These are phyloP conservation scores for Chlorops oryzae DNA, from an alignment of 1,140 invertebrate species.

Conservation along the genomic window DNA sequence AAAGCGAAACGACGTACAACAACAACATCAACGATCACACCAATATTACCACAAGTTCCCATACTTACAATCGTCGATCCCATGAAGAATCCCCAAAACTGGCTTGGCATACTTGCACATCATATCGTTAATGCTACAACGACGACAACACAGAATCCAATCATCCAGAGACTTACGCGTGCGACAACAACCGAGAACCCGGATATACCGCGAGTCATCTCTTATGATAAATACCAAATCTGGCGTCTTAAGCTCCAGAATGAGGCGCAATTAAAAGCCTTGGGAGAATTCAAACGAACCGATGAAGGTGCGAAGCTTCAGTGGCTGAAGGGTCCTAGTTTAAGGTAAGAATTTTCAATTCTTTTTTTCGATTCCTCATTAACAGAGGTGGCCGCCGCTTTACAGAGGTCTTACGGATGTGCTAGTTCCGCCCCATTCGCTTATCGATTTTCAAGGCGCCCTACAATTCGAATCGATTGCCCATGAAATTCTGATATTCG, in stretches of 20 bases:
- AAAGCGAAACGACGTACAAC: slow-evolving; percentile 30
- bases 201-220: slow-evolving; percentile 21
- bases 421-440: slow-evolving; percentile 60
- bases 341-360: slow-evolving; percentile 23
- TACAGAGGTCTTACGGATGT: slow-evolving; percentile 62
- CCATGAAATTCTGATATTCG: slow-evolving; percentile 63
- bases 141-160: slow-evolving; percentile 25
- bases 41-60: slow-evolving; percentile 31
- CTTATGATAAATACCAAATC: slow-evolving; percentile 44
- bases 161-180: slow-evolving; percentile 24
- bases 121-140: slow-evolving; percentile 40
- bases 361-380: slow-evolving; percentile 6
- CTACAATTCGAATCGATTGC: slow-evolving; percentile 59
- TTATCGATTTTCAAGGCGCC: slow-evolving; percentile 58
- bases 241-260: slow-evolving; percentile 40
- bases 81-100: slow-evolving; percentile 41
- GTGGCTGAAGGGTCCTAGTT: slow-evolving; percentile 43
- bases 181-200: slow-evolving; percentile 20
- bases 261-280: slow-evolving; percentile 27
- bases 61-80: slow-evolving; percentile 43
- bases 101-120: slow-evolving; percentile 43
- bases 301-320: slow-evolving; percentile 41
- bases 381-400: no score
- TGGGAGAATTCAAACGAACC: slow-evolving; percentile 37
- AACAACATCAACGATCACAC: slow-evolving; percentile 28